phyloP scores from a whole-genome alignment of 1,140 invertebrate species.

The Drosophila takahashii region DNA sequence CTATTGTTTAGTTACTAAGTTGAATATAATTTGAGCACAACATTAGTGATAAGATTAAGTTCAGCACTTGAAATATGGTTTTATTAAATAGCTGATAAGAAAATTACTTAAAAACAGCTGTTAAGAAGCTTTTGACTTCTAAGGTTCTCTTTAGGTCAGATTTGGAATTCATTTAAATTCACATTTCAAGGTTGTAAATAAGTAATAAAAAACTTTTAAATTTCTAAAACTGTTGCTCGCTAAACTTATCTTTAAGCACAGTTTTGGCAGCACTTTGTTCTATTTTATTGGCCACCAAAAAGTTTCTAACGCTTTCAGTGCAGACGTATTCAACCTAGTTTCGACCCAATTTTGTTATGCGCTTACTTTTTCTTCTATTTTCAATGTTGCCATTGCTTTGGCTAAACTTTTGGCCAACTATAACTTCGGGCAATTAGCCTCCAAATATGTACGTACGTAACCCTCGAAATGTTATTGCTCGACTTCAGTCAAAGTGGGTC shows the following conservation, averaged over 20 bases:
- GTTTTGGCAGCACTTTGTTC: slow-evolving; percentile 43
- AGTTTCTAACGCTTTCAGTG: slow-evolving; percentile 23
- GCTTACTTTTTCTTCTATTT: slow-evolving; percentile 9
- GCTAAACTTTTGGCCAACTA: slow-evolving; percentile 33
- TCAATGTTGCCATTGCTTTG: slow-evolving; percentile 20
- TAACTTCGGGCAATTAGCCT: slow-evolving; percentile 44
- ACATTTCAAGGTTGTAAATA: not conserved
- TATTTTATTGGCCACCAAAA: slow-evolving; percentile 42
- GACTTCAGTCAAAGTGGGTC: slow-evolving; percentile 44
- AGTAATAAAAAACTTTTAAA: not conserved
- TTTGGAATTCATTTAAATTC: not conserved
- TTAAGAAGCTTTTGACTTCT: not conserved
- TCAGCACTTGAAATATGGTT: not conserved
- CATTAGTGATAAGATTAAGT: slow-evolving; percentile 20
- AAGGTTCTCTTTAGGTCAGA: slow-evolving; percentile 7
- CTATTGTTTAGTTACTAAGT: not conserved
- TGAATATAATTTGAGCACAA: not conserved
- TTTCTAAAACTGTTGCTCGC: slow-evolving; percentile 10
- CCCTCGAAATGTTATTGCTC: slow-evolving; percentile 19
- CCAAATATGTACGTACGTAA: slow-evolving; percentile 12
- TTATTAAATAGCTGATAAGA: slow-evolving; percentile 1
- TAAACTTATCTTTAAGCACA: slow-evolving; percentile 4
- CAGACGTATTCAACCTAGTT: slow-evolving; percentile 21
- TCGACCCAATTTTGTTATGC: slow-evolving; percentile 31
- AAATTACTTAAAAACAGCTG: not conserved